Conservation (phyloP, 2,797 vertebrate species). For the Perodicticus potto region DNA sequence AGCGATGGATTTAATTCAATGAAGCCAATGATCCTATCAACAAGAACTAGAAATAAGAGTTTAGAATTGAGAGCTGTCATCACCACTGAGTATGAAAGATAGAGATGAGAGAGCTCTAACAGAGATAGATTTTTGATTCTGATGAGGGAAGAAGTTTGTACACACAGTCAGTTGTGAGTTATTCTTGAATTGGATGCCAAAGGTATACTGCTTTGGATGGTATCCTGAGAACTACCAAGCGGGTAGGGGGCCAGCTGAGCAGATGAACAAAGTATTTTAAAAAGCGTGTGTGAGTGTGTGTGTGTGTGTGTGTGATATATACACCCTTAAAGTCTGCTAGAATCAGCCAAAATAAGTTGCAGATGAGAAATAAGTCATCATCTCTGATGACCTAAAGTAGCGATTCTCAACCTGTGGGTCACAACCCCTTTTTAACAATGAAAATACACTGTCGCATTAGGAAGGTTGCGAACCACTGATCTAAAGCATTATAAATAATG, state of each 20-base stretch:
- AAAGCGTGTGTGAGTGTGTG: neutral
- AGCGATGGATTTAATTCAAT: slow-evolving; percentile 40
- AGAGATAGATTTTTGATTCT: neutral
- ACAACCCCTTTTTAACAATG: no score
- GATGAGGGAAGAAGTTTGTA: neutral
- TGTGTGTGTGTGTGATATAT: neutral
- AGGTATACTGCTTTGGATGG: neutral
- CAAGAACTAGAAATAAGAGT: neutral
- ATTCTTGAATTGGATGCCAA: neutral
- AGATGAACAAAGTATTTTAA: neutral
- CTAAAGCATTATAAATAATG: neutral
- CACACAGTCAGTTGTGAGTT: neutral
- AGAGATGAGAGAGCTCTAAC: neutral
- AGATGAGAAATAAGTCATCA: neutral
- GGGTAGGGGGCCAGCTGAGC: neutral
- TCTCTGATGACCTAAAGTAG: neutral
- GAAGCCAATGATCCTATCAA: slow-evolving; percentile 26
- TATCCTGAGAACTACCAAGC: neutral
- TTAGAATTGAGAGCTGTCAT: slow-evolving; percentile 1
- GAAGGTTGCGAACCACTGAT: neutral
- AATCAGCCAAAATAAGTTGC: neutral
- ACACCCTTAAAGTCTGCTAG: neutral
- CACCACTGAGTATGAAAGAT: neutral
- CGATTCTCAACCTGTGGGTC: no score
- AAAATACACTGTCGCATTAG: no score